These are phyloP conservation scores for Acromyrmex heyeri DNA, from an alignment of 1,140 invertebrate genomes.

Conservation along the genomic window DNA sequence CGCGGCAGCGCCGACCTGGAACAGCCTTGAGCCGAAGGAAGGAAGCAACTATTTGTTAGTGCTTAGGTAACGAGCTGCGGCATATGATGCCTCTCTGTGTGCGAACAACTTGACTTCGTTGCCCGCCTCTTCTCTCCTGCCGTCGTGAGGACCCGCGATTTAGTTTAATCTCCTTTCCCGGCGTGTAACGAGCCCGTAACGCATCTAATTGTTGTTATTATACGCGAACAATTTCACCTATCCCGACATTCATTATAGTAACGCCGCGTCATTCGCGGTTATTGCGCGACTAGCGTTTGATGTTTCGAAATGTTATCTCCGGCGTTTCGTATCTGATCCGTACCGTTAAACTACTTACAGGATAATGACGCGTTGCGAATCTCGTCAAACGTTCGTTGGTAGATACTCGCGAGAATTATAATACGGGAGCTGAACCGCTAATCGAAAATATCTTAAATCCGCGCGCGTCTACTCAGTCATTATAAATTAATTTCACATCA, in stretches of 20 bases:
- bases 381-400: constrained; percentile 31
- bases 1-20: constrained; percentile 63
- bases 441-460: constrained; percentile 25
- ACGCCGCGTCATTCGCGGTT: constrained; percentile 60
- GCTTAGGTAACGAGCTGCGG: constrained; percentile 71
- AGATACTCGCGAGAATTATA: constrained; percentile 6
- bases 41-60: constrained; percentile 71
- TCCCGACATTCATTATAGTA: constrained; percentile 50
- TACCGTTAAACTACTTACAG: constrained; percentile 53
- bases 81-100: constrained; percentile 19
- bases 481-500: background rate
- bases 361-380: constrained; percentile 62
- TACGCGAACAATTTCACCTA: constrained; percentile 46
- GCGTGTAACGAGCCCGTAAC: constrained; percentile 63
- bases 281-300: constrained; percentile 59
- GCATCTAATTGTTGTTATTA: constrained; percentile 72
- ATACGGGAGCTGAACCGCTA: constrained; percentile 24
- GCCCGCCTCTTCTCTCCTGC: background rate
- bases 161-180: constrained; percentile 67
- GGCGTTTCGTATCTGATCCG: constrained; percentile 54
- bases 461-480: background rate
- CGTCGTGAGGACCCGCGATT: constrained; percentile 59
- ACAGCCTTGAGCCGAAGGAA: constrained; percentile 72
- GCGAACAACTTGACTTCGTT: constrained; percentile 42
- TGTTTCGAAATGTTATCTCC: constrained; percentile 58